These are phyloP conservation scores for Eulemur rufifrons DNA, from an alignment of 2,113 vertebrate species.

Conservation along the genomic window DNA sequence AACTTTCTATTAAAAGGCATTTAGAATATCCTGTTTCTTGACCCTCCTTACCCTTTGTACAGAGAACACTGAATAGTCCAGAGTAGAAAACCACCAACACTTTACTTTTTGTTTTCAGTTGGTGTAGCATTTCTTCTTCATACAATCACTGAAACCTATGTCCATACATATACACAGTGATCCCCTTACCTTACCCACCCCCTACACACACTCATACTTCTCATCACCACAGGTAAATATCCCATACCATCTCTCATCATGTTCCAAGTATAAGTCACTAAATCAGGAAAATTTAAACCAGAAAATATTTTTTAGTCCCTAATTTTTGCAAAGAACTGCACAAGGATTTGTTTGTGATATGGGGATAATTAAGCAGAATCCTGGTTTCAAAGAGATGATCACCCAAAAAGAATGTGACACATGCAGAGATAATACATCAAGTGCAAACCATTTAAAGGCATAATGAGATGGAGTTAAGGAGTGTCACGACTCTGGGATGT, in stretches of 20 bases:
- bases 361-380: background rate
- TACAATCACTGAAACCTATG: background rate
- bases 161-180: background rate
- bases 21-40: background rate
- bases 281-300: background rate
- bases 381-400: background rate
- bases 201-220: background rate
- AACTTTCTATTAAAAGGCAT: background rate
- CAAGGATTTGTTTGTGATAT: background rate
- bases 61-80: background rate
- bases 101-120: background rate
- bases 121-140: background rate
- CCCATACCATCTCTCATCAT: background rate
- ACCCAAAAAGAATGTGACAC: background rate
- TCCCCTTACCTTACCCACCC: accelerated
- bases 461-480: background rate
- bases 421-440: background rate
- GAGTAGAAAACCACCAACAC: background rate
- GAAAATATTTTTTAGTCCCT: background rate
- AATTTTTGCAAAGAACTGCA: background rate
- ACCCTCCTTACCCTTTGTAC: background rate
- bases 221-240: background rate
- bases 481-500: background rate
- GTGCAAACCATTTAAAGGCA: background rate
- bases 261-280: background rate